phyloP scores from a whole-genome alignment of 2,113 vertebrate species.

The Manacus vitellinus region DNA sequence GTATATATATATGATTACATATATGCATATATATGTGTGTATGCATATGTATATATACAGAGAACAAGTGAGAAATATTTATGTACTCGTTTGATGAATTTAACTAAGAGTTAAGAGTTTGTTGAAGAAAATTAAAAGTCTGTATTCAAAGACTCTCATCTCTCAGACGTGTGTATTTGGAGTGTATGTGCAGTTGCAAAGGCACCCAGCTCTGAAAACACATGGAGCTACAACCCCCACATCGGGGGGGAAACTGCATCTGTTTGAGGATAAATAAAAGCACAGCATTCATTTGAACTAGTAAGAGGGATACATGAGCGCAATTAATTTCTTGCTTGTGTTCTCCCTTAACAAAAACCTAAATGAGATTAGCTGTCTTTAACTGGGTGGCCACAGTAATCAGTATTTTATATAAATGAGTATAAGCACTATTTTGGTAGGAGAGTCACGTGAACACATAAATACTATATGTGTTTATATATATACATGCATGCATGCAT shows the following conservation, averaged over 20 bases:
- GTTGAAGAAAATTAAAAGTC: slow-evolving; percentile 27
- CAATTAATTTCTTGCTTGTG: not conserved
- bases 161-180: not conserved
- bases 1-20: not conserved
- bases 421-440: not conserved
- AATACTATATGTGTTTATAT: not conserved
- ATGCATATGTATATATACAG: not conserved
- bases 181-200: not conserved
- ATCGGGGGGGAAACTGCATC: not conserved
- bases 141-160: not conserved
- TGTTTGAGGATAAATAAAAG: not conserved
- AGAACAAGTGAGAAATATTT: not conserved
- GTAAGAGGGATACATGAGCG: not conserved
- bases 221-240: accelerated
- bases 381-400: not conserved
- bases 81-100: not conserved
- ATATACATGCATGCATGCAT: too few species aligned
- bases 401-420: not conserved
- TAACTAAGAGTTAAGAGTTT: not conserved
- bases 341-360: not conserved
- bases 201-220: not conserved
- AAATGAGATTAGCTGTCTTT: not conserved
- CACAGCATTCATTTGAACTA: not conserved
- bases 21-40: not conserved
- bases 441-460: not conserved